Evolutionary conservation across 1,140 invertebrate species (phyloP).

Genomic region (Wasmannia auropunctata): DNA sequence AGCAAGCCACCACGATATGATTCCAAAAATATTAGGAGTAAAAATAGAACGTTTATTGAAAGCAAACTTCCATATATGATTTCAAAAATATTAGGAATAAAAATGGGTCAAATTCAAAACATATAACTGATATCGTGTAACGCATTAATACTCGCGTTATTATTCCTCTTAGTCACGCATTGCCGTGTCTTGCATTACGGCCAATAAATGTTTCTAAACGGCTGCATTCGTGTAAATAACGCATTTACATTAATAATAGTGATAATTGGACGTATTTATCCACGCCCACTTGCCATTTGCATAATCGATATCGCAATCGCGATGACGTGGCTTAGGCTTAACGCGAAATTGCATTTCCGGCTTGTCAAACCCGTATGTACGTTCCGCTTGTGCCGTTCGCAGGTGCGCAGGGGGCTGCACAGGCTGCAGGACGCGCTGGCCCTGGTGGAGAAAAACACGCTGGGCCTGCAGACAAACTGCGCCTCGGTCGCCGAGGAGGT

Average conservation of each 20-base stretch:
- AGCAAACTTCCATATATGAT: background rate
- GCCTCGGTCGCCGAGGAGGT: constrained; percentile 95
- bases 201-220: background rate
- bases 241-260: constrained; percentile 20
- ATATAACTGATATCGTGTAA: background rate
- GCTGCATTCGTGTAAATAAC: background rate
- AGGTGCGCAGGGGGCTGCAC: constrained; percentile 93
- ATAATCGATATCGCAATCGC: background rate
- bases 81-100: background rate
- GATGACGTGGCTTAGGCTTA: constrained; percentile 13
- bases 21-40: background rate
- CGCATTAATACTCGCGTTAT: background rate
- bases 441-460: constrained; percentile 94
- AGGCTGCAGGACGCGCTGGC: constrained; percentile 93
- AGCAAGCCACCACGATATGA: background rate
- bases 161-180: too few relatives aligned
- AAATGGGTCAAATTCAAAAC: background rate
- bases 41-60: constrained; percentile 1
- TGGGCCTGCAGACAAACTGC: constrained; percentile 94
- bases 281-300: constrained; percentile 4
- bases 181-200: too few relatives aligned
- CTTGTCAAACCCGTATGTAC: constrained; percentile 1
- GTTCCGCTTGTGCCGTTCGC: constrained; percentile 43
- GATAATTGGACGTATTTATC: constrained; percentile 9
- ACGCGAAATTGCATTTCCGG: constrained; percentile 4